Evolutionary conservation across 1,140 invertebrate species (phyloP).

Genomic region (Trachymyrmex cornetzi): DNA sequence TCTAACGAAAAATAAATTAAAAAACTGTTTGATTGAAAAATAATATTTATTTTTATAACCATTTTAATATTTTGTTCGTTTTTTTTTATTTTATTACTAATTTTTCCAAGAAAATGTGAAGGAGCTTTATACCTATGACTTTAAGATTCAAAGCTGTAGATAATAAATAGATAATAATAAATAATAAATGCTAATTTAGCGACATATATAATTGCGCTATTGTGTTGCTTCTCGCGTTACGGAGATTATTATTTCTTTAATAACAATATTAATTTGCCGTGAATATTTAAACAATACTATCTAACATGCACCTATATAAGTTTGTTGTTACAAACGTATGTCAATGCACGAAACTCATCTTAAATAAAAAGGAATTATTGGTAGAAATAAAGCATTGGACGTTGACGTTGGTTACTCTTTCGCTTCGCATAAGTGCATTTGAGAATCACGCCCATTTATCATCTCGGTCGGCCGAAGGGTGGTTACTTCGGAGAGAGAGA

Average conservation of each 20-base stretch:
- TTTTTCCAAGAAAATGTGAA: no score
- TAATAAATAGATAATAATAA: neutral
- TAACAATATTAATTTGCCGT: neutral
- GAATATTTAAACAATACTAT: neutral
- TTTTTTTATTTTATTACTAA: no score
- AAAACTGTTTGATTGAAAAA: no score
- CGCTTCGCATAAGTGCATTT: constrained; percentile 47
- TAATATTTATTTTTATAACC: no score
- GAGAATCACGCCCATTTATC: constrained; percentile 62
- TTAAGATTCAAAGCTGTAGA: no score
- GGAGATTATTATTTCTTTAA: neutral
- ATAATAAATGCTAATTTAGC: neutral
- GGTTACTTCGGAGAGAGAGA: constrained; percentile 13
- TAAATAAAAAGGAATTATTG: constrained; percentile 33
- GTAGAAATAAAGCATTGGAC: constrained; percentile 50
- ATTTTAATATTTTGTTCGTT: no score
- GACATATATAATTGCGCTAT: neutral
- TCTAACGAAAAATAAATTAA: no score
- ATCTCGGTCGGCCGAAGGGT: constrained; percentile 31
- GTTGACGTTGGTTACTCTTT: constrained; percentile 51
- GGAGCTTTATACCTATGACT: no score
- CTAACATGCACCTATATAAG: no score
- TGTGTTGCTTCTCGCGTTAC: neutral
- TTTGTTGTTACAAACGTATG: neutral
- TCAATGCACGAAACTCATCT: neutral